These are phyloP conservation scores for Okamejei kenojei DNA, from an alignment of 2,797 vertebrate genomes.

Conservation along the genomic window DNA sequence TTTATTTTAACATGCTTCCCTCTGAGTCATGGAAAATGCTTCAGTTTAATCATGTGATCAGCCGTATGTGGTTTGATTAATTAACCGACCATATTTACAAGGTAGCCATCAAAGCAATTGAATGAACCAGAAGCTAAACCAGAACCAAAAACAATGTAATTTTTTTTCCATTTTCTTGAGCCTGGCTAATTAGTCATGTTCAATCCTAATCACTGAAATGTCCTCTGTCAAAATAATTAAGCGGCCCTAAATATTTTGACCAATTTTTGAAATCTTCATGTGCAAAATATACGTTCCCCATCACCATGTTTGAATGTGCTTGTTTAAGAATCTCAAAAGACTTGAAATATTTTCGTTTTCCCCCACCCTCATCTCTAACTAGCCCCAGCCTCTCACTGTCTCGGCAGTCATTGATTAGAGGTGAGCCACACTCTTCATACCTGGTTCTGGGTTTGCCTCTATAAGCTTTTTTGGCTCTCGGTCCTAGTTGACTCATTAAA, in stretches of 20 bases:
- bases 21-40: background rate
- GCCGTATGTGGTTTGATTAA: background rate
- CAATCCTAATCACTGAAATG: background rate
- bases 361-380: background rate
- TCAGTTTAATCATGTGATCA: background rate
- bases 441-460: background rate
- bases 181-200: background rate
- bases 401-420: background rate
- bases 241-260: background rate
- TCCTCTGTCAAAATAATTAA: background rate
- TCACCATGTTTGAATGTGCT: background rate
- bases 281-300: background rate
- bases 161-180: no score
- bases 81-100: background rate
- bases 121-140: background rate
- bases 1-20: background rate
- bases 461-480: background rate
- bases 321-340: background rate
- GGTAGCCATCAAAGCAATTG: background rate
- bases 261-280: background rate
- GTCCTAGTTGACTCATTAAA: background rate
- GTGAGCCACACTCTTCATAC: background rate
- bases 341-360: background rate
- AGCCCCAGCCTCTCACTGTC: background rate
- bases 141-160: background rate